Evolutionary conservation across 2,797 vertebrate genomes (phyloP), one percentile per base, ranked within the genome.

Genomic region (Alca torda): DNA sequence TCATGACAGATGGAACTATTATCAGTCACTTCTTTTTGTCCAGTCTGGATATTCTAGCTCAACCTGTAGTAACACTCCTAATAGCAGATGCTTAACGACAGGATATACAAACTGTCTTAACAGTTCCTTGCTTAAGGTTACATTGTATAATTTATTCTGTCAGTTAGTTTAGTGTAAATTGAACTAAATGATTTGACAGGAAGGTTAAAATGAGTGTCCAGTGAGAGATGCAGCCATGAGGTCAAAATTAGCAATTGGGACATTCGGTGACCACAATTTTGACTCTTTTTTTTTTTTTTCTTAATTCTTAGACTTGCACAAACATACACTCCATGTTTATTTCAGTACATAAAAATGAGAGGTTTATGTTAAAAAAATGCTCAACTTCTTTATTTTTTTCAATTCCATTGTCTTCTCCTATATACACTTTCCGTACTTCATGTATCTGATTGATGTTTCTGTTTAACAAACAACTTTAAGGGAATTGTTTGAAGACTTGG

Each of bases 131-230:
- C 63, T 95, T 72, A 59, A 81, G 46, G 63, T 76, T 87, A 63
- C 59, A 28, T 33, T 81, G 9, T 28, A 80, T 90, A 76, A 92
- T 92, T 67, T 80, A 74, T 92, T 93, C 41, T 80, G 61, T 25
- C 60, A 60, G 37, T 84, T 87, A 63, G 9, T 90, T 23, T 11
- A 59, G n/a, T 74, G 60, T 50, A 79, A 94, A 84, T 84, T 89
- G 53, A 20, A 76, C 51, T 89, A 84, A 82, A 73, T 51, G 10
- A 2, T 61, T 9, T 63, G 59, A 73, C 24, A 61, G 5, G 51
- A 76, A 65, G 37, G 6, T 63, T 80, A 37, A 84, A 83, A 85
- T 56, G 6, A 51, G 2, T 45, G 48, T 64, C 64, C 75, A 70
- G 37, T 41, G 13, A 85, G 8, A 90, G 26, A 85, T 4, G 5